A percentile compares a stretch with the other conserved stretches of the same genome.
Evolutionary conservation across 2,113 vertebrate genomes (phyloP).

Genomic region (Neogale vison): DNA sequence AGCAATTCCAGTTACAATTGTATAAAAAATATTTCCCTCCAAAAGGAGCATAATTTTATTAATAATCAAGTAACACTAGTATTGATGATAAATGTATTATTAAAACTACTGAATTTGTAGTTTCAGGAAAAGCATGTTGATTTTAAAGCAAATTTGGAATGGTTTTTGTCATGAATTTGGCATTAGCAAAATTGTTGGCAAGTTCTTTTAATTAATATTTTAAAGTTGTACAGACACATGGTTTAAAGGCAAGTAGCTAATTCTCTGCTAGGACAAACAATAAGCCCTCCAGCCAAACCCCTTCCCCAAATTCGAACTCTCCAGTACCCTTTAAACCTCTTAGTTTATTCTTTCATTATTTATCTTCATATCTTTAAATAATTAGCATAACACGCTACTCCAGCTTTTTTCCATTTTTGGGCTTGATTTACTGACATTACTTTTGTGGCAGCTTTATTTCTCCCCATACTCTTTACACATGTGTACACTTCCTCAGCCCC

Average conservation of each 20-base stretch:
- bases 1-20: neutral
- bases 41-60: neutral
- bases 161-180: neutral
- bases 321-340: neutral
- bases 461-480: neutral
- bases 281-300: neutral
- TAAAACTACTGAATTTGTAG: neutral
- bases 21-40: neutral
- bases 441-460: neutral
- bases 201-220: neutral
- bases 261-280: neutral
- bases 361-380: neutral
- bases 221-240: neutral
- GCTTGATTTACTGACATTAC: neutral
- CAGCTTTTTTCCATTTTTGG: neutral
- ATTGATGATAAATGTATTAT: neutral
- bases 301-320: neutral
- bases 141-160: neutral
- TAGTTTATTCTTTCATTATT: neutral
- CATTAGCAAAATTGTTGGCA: constrained; percentile 1
- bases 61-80: neutral
- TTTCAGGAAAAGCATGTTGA: neutral
- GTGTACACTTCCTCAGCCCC: neutral
- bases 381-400: neutral
- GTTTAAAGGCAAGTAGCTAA: neutral